Base-by-base conservation (phyloP, 2,113 vertebrate species). In the Equus przewalskii region DNA sequence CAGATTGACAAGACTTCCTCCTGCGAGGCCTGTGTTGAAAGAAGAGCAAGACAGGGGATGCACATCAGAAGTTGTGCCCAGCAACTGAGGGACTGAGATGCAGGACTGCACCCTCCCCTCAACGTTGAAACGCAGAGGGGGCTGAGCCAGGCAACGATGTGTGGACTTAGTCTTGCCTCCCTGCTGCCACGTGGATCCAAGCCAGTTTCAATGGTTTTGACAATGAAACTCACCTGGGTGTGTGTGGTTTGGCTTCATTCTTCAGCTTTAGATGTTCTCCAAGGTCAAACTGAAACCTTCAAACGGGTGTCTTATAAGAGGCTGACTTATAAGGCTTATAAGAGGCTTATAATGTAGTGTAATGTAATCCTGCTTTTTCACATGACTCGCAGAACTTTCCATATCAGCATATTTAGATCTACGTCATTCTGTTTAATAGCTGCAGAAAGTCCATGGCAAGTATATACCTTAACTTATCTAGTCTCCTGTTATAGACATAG, bases 201-300 rank as follows among this genome's bases (percentile, higher is more conserved):
- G n/a, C 1, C 33, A 60, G 93, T 97, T 98, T 98, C 96, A 93
- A 78, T 97, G 93, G 91, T 96, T 97, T 96, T 91, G 46, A 92
- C 96, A 87, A 89, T 88, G 98, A 98, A 97, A 95, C 96, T 97
- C 95, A 98, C 96, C 92, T 96, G 85, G 78, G n/a, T 69, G 51
- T 86, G 15, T 96, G 91, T 79, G 96, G 88, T 94, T 96, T 92
- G 78, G 51, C 33, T 81, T 91, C 36, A 33, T 79, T 72, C 62
- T 81, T 79, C 44, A 93, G 60, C 67, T 86, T 56, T 83, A 97
- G 73, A 92, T 58, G 82, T 41, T 89, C n/a, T 18, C 65, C 75
- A 62, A 93, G 94, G 91, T 97, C 96, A 98, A 89, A 98, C 0
- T 56, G 91, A 98, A 97, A 97, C 92, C 36, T 70, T 88, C 36